Conservation (phyloP, 2,888 invertebrate species). For the Norana najaformis region DNA sequence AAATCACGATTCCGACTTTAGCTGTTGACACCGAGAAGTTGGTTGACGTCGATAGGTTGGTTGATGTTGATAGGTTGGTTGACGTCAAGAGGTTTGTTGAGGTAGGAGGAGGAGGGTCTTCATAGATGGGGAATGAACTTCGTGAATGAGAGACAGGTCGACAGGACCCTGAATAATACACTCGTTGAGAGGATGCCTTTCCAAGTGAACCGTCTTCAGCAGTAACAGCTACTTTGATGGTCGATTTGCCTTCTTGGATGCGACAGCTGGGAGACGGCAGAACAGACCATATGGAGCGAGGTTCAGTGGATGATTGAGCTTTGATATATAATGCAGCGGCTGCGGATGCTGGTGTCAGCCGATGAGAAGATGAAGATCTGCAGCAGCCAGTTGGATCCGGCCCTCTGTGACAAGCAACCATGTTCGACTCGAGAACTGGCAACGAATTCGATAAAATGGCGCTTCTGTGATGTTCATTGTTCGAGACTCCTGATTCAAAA, state of each 20-base stretch:
- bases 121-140: neutral
- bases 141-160: neutral
- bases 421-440: neutral
- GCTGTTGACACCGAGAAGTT: neutral
- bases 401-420: neutral
- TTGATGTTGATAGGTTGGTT: neutral
- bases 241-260: neutral
- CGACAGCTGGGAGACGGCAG: neutral
- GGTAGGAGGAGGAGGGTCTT: neutral
- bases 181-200: neutral
- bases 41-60: neutral
- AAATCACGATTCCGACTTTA: neutral
- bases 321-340: too few relatives aligned
- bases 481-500: neutral
- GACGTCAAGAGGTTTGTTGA: neutral
- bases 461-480: neutral
- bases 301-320: neutral
- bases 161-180: neutral
- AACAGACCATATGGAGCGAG: slow-evolving; percentile 16
- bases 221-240: neutral
- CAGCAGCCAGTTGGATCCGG: neutral
- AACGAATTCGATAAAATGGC: neutral
- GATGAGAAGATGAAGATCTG: neutral
- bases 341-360: neutral
- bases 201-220: neutral